Conservation (phyloP, 2,888 invertebrate species). For the Alitta virens region DNA sequence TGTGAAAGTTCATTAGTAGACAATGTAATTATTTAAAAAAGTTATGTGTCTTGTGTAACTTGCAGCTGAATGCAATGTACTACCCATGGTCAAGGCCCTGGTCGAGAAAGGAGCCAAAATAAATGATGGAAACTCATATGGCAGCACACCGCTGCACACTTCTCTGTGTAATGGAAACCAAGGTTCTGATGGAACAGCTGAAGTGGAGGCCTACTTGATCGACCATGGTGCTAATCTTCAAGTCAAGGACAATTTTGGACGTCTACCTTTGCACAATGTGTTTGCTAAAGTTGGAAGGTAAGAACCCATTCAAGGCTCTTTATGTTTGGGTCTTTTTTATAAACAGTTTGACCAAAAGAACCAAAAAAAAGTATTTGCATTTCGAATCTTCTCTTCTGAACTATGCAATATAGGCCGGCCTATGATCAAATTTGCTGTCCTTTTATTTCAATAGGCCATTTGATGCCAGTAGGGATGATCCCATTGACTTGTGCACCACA, state of each 20-base stretch:
- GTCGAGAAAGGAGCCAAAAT: constrained; percentile 49
- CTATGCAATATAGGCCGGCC: no score
- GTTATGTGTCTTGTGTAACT: no score
- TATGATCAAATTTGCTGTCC: no score
- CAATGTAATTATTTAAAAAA: no score
- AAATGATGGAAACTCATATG: constrained; percentile 35
- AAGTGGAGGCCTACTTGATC: constrained; percentile 58
- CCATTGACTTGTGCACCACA: constrained; percentile 57
- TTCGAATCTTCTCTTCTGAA: no score
- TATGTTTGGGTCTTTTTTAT: no score
- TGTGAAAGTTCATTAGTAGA: no score
- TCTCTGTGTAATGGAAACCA: constrained; percentile 56
- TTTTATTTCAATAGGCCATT: constrained; percentile 34
- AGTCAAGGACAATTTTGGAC: constrained; percentile 46
- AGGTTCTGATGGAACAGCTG: constrained; percentile 56
- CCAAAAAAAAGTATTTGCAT: no score
- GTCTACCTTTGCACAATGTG: constrained; percentile 60
- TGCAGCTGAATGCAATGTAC: neutral
- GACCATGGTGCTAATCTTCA: constrained; percentile 49
- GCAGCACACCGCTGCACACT: constrained; percentile 58
- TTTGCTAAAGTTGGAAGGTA: constrained; percentile 54
- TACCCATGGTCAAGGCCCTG: constrained; percentile 37
- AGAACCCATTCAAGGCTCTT: neutral
- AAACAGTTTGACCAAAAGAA: no score
- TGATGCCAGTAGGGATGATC: constrained; percentile 47